Evolutionary conservation across 2,888 invertebrate genomes (phyloP).

Genomic region (Nymphalis urticae): DNA sequence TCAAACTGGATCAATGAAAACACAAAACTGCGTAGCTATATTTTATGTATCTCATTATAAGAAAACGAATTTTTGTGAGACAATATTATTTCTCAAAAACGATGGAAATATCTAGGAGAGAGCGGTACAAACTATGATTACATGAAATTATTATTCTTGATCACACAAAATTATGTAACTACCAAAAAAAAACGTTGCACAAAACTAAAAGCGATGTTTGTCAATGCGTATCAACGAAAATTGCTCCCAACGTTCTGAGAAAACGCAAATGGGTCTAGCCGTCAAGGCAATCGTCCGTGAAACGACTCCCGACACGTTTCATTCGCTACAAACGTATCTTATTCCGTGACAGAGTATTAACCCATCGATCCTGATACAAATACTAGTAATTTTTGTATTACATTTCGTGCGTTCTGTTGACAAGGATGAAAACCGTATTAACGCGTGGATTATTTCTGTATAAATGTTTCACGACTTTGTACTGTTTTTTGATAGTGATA

Average conservation of each 20-base stretch:
- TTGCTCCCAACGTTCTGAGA: constrained; percentile 42
- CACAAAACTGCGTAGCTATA: too few relatives aligned
- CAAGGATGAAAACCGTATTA: constrained; percentile 1
- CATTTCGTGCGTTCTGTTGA: constrained; percentile 7
- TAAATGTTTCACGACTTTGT: background rate
- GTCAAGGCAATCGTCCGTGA: constrained; percentile 69
- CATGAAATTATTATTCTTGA: too few relatives aligned
- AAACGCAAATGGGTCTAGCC: constrained; percentile 36
- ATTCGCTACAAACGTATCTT: constrained; percentile 62
- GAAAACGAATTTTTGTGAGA: too few relatives aligned
- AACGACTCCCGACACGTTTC: constrained; percentile 77
- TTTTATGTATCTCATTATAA: too few relatives aligned
- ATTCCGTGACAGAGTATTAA: constrained; percentile 54
- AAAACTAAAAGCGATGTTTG: constrained; percentile 9
- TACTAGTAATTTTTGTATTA: constrained; percentile 33
- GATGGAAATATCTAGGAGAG: too few relatives aligned
- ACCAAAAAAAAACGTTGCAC: background rate
- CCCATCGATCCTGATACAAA: constrained; percentile 41
- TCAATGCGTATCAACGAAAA: constrained; percentile 17
- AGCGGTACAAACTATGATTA: too few relatives aligned
- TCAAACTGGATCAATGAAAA: too few relatives aligned
- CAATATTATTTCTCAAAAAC: too few relatives aligned
- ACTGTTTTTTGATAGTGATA: background rate
- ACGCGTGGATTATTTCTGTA: background rate
- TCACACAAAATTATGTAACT: background rate